Percentiles rank a stretch among this genome's conserved stretches.
Evolutionary conservation across 2,888 invertebrate genomes (phyloP).

Genomic region (Harpalus rubripes): DNA sequence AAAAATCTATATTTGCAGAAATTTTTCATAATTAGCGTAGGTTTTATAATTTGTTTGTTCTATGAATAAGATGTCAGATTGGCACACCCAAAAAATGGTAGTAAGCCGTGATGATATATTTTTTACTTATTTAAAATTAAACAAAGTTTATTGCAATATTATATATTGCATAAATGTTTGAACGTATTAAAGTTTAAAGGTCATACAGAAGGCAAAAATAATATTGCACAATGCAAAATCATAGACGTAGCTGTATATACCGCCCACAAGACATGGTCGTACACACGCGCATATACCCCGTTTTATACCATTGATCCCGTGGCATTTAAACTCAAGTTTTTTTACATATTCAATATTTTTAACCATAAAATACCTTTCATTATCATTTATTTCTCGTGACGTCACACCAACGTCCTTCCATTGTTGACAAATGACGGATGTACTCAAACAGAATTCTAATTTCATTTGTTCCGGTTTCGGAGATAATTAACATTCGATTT

Average conservation of each 20-base stretch:
- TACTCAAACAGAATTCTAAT: constrained; percentile 42
- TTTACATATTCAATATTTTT: constrained; percentile 19
- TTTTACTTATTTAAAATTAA: no score
- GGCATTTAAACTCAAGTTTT: constrained; percentile 40
- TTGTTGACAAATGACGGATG: constrained; percentile 53
- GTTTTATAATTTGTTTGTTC: no score
- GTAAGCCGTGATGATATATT: no score
- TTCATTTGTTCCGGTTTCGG: constrained; percentile 44
- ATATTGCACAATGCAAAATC: constrained; percentile 6
- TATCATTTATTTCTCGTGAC: constrained; percentile 13
- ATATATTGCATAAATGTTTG: not conserved
- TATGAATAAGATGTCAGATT: no score
- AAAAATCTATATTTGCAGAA: no score
- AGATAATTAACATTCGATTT: constrained; percentile 32
- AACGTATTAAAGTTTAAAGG: not conserved
- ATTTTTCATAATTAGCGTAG: no score
- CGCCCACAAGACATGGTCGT: constrained; percentile 35
- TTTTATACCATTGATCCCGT: constrained; percentile 41
- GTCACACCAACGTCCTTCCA: constrained; percentile 30
- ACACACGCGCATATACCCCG: not conserved
- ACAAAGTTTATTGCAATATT: no score
- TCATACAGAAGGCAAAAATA: not conserved
- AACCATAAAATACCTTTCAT: constrained; percentile 29
- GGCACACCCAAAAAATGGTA: no score
- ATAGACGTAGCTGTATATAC: not conserved